phyloP scores from a whole-genome alignment of 2,888 invertebrate genomes.

The Protodeltote pygarga region DNA sequence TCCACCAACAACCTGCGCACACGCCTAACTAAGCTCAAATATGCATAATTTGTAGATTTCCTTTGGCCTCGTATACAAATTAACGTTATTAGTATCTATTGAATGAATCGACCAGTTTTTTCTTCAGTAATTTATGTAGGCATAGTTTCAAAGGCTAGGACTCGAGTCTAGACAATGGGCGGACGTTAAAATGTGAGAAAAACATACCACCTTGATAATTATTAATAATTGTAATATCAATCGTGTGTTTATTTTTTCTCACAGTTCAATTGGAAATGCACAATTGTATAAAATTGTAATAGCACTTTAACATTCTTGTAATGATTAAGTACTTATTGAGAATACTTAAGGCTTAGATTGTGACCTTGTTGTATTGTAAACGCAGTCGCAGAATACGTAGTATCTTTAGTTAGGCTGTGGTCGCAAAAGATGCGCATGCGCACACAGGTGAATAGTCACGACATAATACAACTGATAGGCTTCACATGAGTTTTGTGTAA shows the following conservation, averaged over 20 bases:
- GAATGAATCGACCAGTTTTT: conserved; percentile 57
- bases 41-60: conserved; percentile 51
- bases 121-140: conserved; percentile 52
- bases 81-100: conserved; percentile 57
- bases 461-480: conserved; percentile 15
- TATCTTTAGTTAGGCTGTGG: too few species aligned
- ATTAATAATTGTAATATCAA: conserved; percentile 56
- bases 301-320: conserved; percentile 45
- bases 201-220: conserved; percentile 56
- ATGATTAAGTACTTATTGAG: conserved; percentile 38
- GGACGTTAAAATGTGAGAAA: conserved; percentile 76
- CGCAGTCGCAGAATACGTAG: too few species aligned
- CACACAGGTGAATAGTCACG: conserved; percentile 25
- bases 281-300: conserved; percentile 49
- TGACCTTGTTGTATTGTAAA: conserved; percentile 55
- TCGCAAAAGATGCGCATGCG: too few species aligned
- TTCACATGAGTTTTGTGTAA: conserved; percentile 9
- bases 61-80: conserved; percentile 65
- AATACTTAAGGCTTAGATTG: conserved; percentile 45
- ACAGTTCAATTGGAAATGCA: conserved; percentile 47
- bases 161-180: conserved; percentile 68
- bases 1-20: conserved; percentile 1
- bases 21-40: conserved; percentile 17
- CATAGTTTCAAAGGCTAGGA: conserved; percentile 49
- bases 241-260: conserved; percentile 54